phyloP scores from a whole-genome alignment of 2,888 invertebrate species.

The Willowsia nigromaculata region DNA sequence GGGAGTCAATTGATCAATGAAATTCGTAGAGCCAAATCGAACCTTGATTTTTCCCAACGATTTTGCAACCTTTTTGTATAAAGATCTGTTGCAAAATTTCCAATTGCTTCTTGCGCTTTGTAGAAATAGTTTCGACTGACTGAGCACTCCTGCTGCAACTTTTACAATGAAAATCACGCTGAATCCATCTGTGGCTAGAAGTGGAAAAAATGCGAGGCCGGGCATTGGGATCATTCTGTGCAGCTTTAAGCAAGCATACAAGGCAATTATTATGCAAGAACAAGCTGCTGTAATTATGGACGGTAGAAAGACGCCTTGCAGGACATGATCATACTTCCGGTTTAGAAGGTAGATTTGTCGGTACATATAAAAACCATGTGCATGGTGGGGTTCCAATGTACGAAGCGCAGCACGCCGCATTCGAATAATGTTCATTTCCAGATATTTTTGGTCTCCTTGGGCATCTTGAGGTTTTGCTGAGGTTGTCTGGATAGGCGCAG shows the following conservation, averaged over 20 bases:
- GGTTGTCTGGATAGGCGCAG: no score
- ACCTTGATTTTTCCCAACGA: slow-evolving; percentile 57
- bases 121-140: slow-evolving; percentile 28
- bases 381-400: background rate
- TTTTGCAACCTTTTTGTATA: slow-evolving; percentile 53
- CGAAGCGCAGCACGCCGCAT: background rate
- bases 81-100: slow-evolving; percentile 22
- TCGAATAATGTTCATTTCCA: background rate
- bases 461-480: background rate
- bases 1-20: slow-evolving; percentile 68
- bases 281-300: slow-evolving; percentile 30
- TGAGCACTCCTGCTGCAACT: slow-evolving; percentile 55
- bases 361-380: slow-evolving; percentile 23
- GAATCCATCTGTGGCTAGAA: slow-evolving; percentile 58
- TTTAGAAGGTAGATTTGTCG: slow-evolving; percentile 55
- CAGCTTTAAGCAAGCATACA: slow-evolving; percentile 67
- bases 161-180: slow-evolving; percentile 65
- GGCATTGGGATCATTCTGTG: slow-evolving; percentile 64
- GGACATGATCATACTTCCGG: slow-evolving; percentile 42
- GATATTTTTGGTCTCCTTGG: no score
- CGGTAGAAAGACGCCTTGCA: slow-evolving; percentile 56
- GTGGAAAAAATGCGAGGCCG: slow-evolving; percentile 63
- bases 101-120: background rate
- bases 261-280: slow-evolving; percentile 29
- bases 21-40: slow-evolving; percentile 62